phyloP scores from a whole-genome alignment of 2,888 invertebrate species.

The Gortyna flavago region DNA sequence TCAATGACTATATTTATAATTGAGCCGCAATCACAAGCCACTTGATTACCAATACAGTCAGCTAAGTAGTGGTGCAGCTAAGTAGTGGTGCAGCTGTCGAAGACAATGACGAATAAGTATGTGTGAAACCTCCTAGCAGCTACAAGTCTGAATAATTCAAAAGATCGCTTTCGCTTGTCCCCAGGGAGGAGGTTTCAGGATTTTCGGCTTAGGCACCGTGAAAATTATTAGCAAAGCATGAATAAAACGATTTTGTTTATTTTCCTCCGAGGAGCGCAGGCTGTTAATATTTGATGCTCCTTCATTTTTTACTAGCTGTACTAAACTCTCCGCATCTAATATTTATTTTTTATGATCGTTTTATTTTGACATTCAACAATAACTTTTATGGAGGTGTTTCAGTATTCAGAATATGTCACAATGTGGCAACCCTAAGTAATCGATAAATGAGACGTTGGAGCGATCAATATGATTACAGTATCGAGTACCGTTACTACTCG shows the following conservation, averaged over 20 bases:
- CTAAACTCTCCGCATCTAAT: slow-evolving; percentile 51
- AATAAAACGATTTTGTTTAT: slow-evolving; percentile 61
- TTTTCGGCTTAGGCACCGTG: slow-evolving; percentile 55
- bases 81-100: not conserved
- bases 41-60: not conserved
- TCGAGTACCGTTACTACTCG: not conserved
- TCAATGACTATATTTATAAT: slow-evolving; percentile 2
- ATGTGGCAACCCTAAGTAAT: not conserved
- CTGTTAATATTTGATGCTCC: slow-evolving; percentile 53
- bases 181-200: slow-evolving; percentile 39
- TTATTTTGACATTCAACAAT: slow-evolving; percentile 48
- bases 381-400: slow-evolving; percentile 30
- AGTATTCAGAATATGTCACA: not conserved
- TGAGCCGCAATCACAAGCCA: too few species aligned
- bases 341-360: slow-evolving; percentile 47
- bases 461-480: not conserved
- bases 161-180: slow-evolving; percentile 40
- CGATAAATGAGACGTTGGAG: not conserved
- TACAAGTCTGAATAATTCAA: slow-evolving; percentile 37
- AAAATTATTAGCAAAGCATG: slow-evolving; percentile 57
- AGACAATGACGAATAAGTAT: not conserved
- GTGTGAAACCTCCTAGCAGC: not conserved
- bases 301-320: slow-evolving; percentile 51
- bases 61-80: not conserved
- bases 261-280: slow-evolving; percentile 32